These are phyloP conservation scores for Alethe diademata DNA, from an alignment of 2,113 vertebrate species.

Conservation along the genomic window DNA sequence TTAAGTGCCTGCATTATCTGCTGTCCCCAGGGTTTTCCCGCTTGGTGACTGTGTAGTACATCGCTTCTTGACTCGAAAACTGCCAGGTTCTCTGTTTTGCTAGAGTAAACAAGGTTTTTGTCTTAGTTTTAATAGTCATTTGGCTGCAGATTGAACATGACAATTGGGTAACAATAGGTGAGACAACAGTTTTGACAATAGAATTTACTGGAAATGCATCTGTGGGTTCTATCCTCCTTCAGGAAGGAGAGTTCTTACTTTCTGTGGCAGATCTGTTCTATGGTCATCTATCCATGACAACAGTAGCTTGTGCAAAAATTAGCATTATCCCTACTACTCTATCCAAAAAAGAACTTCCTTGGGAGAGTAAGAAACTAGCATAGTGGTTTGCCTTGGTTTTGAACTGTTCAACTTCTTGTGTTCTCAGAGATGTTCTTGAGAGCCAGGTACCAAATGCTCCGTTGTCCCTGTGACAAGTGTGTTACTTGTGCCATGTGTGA, in stretches of 20 bases:
- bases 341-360: not conserved
- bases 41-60: not conserved
- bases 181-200: not conserved
- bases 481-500: not conserved
- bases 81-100: not conserved
- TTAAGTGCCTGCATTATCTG: constrained; percentile 9
- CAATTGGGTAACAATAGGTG: not conserved
- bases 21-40: not conserved
- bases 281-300: not conserved
- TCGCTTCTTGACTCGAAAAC: not conserved
- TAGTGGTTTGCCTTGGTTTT: not conserved
- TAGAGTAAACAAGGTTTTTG: not conserved
- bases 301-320: not conserved
- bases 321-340: not conserved
- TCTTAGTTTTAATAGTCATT: not conserved
- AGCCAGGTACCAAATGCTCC: not conserved
- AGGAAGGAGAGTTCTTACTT: not conserved
- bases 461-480: not conserved
- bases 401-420: not conserved
- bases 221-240: not conserved
- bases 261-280: not conserved
- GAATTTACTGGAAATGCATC: not conserved
- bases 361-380: not conserved
- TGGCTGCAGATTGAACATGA: not conserved
- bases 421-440: not conserved